Conservation (phyloP, 1,140 invertebrate species). For the Ceratina australensis region DNA sequence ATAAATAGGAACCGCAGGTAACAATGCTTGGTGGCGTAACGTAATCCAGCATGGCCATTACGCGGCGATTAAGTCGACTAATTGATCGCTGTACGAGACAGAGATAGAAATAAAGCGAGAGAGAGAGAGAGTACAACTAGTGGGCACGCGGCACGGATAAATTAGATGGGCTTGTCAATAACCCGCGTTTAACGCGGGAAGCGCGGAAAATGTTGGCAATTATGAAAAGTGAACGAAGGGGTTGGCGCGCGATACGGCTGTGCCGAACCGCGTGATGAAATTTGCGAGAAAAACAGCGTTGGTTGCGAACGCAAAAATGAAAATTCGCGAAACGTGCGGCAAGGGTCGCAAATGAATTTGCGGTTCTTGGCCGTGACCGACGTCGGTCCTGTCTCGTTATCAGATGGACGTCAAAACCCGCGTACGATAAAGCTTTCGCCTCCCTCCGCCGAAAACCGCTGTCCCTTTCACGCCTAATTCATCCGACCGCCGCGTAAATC, state of each 20-base stretch:
- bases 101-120: too few species aligned
- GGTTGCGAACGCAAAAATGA: conserved; percentile 11
- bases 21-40: conserved; percentile 46
- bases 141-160: conserved; percentile 54
- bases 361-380: conserved; percentile 43
- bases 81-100: conserved; percentile 54
- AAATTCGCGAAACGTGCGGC: background rate
- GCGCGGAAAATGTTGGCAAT: conserved; percentile 60
- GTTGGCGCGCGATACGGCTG: background rate
- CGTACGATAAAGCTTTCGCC: conserved; percentile 39
- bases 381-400: conserved; percentile 17
- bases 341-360: conserved; percentile 56
- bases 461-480: conserved; percentile 61
- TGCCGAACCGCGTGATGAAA: conserved; percentile 4
- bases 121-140: conserved; percentile 25
- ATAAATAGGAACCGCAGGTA: conserved; percentile 14
- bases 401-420: conserved; percentile 61
- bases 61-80: conserved; percentile 62
- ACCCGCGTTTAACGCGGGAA: conserved; percentile 60
- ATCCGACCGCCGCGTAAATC: conserved; percentile 49
- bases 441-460: conserved; percentile 57
- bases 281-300: conserved; percentile 20
- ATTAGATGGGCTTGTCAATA: conserved; percentile 64
- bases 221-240: conserved; percentile 51
- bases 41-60: conserved; percentile 60